Percentiles rank a stretch among this genome's conserved stretches.
Conservation (phyloP, 2,797 vertebrate species). For the Mycteria americana region DNA sequence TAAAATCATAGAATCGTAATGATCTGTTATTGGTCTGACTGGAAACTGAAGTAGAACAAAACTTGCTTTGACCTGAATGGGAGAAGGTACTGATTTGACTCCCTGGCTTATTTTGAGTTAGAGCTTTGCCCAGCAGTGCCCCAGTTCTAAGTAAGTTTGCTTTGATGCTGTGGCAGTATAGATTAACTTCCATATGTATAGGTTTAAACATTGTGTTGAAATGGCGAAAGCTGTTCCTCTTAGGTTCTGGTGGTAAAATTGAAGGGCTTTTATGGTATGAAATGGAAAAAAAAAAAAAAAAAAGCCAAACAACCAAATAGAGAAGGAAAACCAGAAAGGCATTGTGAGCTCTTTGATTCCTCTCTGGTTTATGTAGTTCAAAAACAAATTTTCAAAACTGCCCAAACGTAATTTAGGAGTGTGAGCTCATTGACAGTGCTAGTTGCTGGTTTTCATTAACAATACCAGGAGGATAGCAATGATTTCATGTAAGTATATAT, state of each 20-base stretch:
- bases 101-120: not conserved
- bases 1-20: not conserved
- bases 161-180: not conserved
- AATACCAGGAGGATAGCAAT: not conserved
- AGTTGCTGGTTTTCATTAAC: slow-evolving; percentile 29
- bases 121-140: not conserved
- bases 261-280: not conserved
- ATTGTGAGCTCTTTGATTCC: slow-evolving; percentile 3
- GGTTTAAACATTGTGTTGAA: not conserved
- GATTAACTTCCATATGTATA: not conserved
- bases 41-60: not conserved
- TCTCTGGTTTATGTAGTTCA: not conserved
- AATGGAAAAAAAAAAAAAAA: not conserved
- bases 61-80: not conserved
- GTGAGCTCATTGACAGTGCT: not conserved
- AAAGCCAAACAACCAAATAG: not conserved
- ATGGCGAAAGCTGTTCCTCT: not conserved
- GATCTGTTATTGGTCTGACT: not conserved
- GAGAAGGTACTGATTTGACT: not conserved
- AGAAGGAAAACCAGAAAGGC: not conserved
- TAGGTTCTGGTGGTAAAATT: not conserved
- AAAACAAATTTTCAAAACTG: not conserved
- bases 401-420: not conserved
- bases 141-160: not conserved
- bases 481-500: not conserved